These are phyloP conservation scores for Abrostola tripartita DNA, from an alignment of 2,888 invertebrate species.

Conservation along the genomic window DNA sequence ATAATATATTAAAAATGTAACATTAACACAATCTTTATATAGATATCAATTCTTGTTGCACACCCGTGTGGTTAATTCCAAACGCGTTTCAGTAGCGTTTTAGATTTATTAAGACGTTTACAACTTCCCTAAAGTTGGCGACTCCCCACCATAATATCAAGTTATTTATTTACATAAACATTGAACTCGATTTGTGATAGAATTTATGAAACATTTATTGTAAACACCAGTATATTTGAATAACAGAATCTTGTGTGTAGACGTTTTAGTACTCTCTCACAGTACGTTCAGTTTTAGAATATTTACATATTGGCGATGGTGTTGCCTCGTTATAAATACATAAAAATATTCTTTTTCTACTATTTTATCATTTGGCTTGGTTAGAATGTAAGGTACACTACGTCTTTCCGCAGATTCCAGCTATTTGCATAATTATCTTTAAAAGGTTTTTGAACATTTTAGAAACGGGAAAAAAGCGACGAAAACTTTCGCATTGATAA, in stretches of 20 bases:
- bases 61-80: constrained; percentile 1
- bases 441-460: too few relatives aligned
- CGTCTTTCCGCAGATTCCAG: too few relatives aligned
- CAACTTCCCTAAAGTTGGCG: constrained; percentile 49
- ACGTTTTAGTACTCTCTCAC: too few relatives aligned
- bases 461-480: too few relatives aligned
- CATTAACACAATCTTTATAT: neutral
- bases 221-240: constrained; percentile 35
- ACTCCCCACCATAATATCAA: constrained; percentile 45
- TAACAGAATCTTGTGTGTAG: constrained; percentile 28
- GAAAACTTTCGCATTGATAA: too few relatives aligned
- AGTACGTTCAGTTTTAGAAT: constrained; percentile 4
- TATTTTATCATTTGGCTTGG: too few relatives aligned
- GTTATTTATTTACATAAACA: constrained; percentile 58
- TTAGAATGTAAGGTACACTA: too few relatives aligned
- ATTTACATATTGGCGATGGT: neutral
- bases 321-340: too few relatives aligned
- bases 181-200: constrained; percentile 54
- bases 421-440: too few relatives aligned
- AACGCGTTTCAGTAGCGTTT: constrained; percentile 7
- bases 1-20: too few relatives aligned
- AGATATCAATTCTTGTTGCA: constrained; percentile 10
- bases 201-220: constrained; percentile 50
- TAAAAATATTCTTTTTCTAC: too few relatives aligned
- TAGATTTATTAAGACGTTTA: constrained; percentile 59